Evolutionary conservation across 2,888 invertebrate genomes (phyloP), one percentile per base, ranked within the genome.

Genomic region (Abscondita cerata): DNA sequence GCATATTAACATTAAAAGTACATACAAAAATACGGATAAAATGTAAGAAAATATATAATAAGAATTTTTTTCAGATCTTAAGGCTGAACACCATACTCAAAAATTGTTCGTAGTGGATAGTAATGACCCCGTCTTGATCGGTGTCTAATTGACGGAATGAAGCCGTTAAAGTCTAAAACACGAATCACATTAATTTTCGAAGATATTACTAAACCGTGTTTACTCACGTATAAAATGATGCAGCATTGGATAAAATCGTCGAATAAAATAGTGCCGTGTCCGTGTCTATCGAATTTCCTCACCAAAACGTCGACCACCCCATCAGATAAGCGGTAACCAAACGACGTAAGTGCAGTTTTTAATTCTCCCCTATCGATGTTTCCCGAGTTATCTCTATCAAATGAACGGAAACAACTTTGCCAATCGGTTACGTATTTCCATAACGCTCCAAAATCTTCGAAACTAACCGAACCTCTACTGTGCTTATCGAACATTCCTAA

Each of bases 351-450:
- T 0, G 98, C 98, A 65, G 88, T 91, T 80, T 91, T 91, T n/a
- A 99, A 80, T 81, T 99, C 98, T 55, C 87, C 81, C 71, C 86
- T 89, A 81, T 98, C 97, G 70, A 99, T 98, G 73, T 93, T 93
- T 18, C 98, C 93, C 1, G 93, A 93, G 75, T 89, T 92, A 76
- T 99, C 98, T 41, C 90, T 83, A 78, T 99, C 99, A 77, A 96
- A 98, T 0, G 93, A 90, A 41, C 93, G 87, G 80, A 99, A 99
- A 78, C 96, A 96, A 74, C 89, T 91, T 77, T 98, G 96, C 98
- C 98, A 99, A 75, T 98, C 98, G 4, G 93, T 95, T 0, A 99
- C 94, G 80, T 98, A 99, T 78, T 96, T 96, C 98, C 98, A 99
- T 0, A 99, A 82, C 0, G 95, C 91, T 50, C 93, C 92, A 81